Evolutionary conservation across 2,797 vertebrate genomes (phyloP), one percentile per base, ranked within the genome.

Genomic region (Scarus forsteni): DNA sequence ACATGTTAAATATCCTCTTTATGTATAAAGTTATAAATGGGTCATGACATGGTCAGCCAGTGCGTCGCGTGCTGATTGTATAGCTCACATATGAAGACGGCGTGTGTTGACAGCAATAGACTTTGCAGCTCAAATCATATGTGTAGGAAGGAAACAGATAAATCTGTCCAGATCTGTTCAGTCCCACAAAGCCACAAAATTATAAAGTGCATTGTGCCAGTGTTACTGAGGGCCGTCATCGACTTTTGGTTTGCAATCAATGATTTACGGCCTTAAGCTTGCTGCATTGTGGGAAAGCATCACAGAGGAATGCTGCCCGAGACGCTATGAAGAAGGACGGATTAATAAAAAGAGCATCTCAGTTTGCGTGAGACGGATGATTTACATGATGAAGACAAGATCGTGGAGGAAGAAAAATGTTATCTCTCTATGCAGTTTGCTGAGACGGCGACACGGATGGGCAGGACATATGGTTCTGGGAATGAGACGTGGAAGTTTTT

Each of bases 201-300:
- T 75, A 81, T 73, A 64, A 82, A 77, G 62, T 61, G 55, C 70
- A 73, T 77, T 66, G 57, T 83, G 74, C 77, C 78, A 86, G 67
- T 61, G 67, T 75, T 66, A 60, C 65, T 75, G 72, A 90, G 68
- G 51, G 68, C 60, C 43, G 18, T 76, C 84, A 46, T 42, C 38
- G 52, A 75, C 82, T 80, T 81, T 81, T 57, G 83, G 81, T 80
- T 87, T 78, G 50, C 76, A 89, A 85, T 88, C 75, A 86, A 88
- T 87, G 87, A 86, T 91, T 89, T 88, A 89, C 38, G 42, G 70
- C 68, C 66, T 57, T 46, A 77, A 89, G 80, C 75, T 55, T 66
- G 73, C 75, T 59, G 77, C 77, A 61, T 75, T 75, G 77, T 85
- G 83, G 82, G 79, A 88, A 77, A 48, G 53, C 65, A 64, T 70